Percentiles rank a stretch among this genome's conserved stretches.
These are phyloP conservation scores for Tetranychus cinnabarinus DNA, from an alignment of 1,140 invertebrate genomes.

Conservation along the genomic window DNA sequence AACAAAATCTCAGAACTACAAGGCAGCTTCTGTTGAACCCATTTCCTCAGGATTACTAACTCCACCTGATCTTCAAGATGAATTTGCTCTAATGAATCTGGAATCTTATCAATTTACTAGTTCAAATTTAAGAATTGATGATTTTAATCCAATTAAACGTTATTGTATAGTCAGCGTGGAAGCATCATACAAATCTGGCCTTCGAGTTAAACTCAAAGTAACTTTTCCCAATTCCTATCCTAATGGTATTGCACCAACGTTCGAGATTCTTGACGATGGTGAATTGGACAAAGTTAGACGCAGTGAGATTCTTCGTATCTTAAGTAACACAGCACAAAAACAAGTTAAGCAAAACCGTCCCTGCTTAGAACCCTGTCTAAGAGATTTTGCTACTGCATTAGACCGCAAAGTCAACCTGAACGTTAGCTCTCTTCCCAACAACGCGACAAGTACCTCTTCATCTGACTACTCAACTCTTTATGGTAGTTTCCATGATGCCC, in stretches of 20 bases:
- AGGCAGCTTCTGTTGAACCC: not conserved
- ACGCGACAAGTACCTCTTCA: not conserved
- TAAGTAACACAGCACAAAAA: slow-evolving; percentile 44
- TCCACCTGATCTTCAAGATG: slow-evolving; percentile 40
- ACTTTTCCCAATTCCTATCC: slow-evolving; percentile 55
- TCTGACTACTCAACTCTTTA: slow-evolving; percentile 11
- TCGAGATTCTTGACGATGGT: slow-evolving; percentile 29
- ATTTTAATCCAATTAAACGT: slow-evolving; percentile 17
- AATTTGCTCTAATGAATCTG: slow-evolving; percentile 61
- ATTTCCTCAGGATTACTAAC: not conserved
- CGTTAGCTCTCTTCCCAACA: not conserved
- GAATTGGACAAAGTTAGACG: not conserved
- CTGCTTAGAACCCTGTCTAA: slow-evolving; percentile 27
- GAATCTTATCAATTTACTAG: slow-evolving; percentile 30
- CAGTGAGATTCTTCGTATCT: slow-evolving; percentile 20
- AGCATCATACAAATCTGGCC: not conserved
- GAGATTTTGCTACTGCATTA: not conserved
- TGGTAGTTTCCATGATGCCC: slow-evolving; percentile 28
- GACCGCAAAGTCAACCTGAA: not conserved
- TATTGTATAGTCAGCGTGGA: slow-evolving; percentile 5
- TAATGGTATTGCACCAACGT: slow-evolving; percentile 39
- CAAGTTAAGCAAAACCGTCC: slow-evolving; percentile 47
- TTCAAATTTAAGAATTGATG: slow-evolving; percentile 47
- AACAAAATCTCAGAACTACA: not conserved
- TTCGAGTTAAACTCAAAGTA: slow-evolving; percentile 35